These are phyloP conservation scores for Tineola bisselliella DNA, from an alignment of 2,888 invertebrate species.

Conservation along the genomic window DNA sequence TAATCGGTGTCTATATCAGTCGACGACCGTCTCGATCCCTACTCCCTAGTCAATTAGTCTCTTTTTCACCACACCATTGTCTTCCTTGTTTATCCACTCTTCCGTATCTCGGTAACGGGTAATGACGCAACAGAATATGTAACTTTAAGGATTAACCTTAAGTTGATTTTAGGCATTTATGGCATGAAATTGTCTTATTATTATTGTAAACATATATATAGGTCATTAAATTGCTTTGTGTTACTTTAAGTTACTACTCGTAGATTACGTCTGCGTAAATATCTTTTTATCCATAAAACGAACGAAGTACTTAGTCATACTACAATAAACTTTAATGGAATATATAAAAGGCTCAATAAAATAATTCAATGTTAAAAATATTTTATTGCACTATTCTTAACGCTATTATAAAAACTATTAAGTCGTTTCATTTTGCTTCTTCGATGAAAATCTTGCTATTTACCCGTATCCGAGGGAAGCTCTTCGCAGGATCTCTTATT, in stretches of 20 bases:
- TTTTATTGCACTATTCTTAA: too few relatives aligned
- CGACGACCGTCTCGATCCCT: constrained; percentile 23
- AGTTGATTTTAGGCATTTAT: background rate
- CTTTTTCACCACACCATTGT: constrained; percentile 40
- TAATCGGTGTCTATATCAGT: constrained; percentile 37
- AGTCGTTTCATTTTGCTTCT: constrained; percentile 18
- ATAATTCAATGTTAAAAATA: too few relatives aligned
- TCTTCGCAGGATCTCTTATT: constrained; percentile 20
- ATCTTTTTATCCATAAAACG: too few relatives aligned
- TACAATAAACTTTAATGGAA: too few relatives aligned
- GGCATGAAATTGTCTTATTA: too few relatives aligned
- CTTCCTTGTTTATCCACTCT: constrained; percentile 30
- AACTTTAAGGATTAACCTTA: constrained; percentile 20
- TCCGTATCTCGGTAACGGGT: constrained; percentile 34
- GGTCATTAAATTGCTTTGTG: too few relatives aligned
- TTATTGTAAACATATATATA: too few relatives aligned
- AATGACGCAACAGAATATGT: constrained; percentile 37
- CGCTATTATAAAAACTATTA: background rate
- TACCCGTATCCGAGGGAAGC: background rate
- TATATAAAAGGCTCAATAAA: too few relatives aligned
- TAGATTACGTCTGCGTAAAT: too few relatives aligned
- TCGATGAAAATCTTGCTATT: background rate
- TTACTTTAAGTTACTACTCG: too few relatives aligned
- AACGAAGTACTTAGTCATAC: too few relatives aligned
- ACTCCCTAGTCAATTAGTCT: constrained; percentile 33